Evolutionary conservation across 2,888 invertebrate genomes (phyloP), one percentile per base, ranked within the genome.

Genomic region (Sarcophaga caerulescens): DNA sequence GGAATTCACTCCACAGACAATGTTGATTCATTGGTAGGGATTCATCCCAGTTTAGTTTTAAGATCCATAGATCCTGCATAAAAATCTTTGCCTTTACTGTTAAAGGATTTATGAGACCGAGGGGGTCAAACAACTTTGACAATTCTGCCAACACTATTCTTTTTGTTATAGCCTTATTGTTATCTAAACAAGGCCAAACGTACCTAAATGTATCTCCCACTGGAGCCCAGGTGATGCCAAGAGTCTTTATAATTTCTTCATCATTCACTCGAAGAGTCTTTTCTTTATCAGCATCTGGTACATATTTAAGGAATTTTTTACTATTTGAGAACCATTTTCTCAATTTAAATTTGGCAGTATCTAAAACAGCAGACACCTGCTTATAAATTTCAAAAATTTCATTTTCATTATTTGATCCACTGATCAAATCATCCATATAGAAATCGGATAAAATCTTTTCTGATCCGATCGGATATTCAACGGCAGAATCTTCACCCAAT

Each of bases 351-450:
- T n/a, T n/a, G n/a, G n/a, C n/a, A n/a, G n/a, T n/a, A n/a, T n/a
- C n/a, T n/a, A n/a, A n/a, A n/a, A n/a, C n/a, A n/a, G n/a, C n/a
- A n/a, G n/a, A 60, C 2, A 89, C 11, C 17, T 88, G 77, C 1
- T 47, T 17, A 77, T 85, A 84, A 14, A 87, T 66, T 35, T 62
- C n/a, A n/a, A 79, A 62, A 35, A 88, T 85, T 47, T 88, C 65
- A 14, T 76, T 14, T 25, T 84, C 44, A 44, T 52, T 63, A 65
- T 88, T 71, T 14, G 84, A 74, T 6, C 88, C 88, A n/a, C 78
- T 85, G 78, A 88, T 85, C 5, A 88, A 76, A 62, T 89, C 87
- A 68, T 88, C 88, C 11, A 89, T 85, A 62, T 89, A 89, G 57
- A 86, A 87, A 21, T 88, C 84, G 1, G 77, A 74, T 69, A 25